Evolutionary conservation across 2,113 vertebrate species (phyloP), one percentile per base, ranked within the genome.

Genomic region (Hymenochirus boettgeri): DNA sequence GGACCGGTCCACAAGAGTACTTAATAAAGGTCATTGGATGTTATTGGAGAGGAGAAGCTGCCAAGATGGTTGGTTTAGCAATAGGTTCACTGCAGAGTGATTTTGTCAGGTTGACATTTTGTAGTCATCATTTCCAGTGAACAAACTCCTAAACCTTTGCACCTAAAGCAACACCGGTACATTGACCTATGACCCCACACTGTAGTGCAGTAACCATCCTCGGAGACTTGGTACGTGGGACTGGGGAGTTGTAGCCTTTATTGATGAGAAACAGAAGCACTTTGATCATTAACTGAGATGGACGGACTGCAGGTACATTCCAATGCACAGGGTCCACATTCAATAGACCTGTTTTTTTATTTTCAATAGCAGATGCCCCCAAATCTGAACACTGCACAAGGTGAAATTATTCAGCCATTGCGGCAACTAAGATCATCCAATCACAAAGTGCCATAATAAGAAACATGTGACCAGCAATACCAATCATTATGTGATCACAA

Each of bases 401-500:
- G 39, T 42, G 15, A n/a, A 3, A n/a, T 42, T 15, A 7, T 10
- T 37, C 5, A 22, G 29, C n/a, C 54, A 57, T 22, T 18, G 11
- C 18, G 15, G 18, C 18, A 21, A 18, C 54, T 19, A 57, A 33
- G 29, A 31, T 18, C 27, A 12, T 35, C 6, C 54, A 57, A 57
- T 37, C 19, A 33, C 53, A 18, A 56, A 35, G 54, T 57, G 54
- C 54, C 54, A 57, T 57, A 35, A 11, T 12, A 21, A 57, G 39
- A 2, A 13, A 57, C 54, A 33, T 31, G 13, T 19, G 12, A 57
- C 29, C n/a, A 57, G 54, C 54, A 57, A 21, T 57, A 57, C 33
- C 17, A 57, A 57, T 37, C 27, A 7, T 8, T 7, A 27, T 11
- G 17, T 54, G n/a, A 18, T 29, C 25, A 9, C 11, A 15, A 42